These are phyloP conservation scores for Drosophila melanocephala DNA, from an alignment of 2,888 invertebrate species.

Conservation along the genomic window DNA sequence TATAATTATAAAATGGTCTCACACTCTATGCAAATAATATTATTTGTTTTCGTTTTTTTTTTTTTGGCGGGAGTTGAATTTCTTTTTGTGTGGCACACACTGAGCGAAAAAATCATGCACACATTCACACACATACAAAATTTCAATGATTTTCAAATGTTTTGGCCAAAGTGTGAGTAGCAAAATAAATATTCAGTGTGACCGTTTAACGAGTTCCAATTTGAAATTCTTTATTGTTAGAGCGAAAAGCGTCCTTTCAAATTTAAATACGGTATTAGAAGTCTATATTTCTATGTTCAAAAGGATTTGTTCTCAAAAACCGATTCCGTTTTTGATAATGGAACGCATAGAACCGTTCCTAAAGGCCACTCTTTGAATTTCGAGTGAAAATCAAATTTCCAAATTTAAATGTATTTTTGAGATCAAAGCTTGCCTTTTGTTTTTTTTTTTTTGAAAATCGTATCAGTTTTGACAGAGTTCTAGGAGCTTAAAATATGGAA, in stretches of 20 bases:
- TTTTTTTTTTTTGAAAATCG: neutral
- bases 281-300: neutral
- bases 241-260: neutral
- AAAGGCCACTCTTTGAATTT: neutral
- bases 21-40: neutral
- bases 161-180: constrained; percentile 1
- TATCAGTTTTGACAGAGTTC: neutral
- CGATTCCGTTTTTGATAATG: neutral
- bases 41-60: neutral
- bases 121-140: constrained; percentile 1
- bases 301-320: neutral
- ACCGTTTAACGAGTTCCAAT: constrained; percentile 11
- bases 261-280: neutral
- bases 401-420: neutral
- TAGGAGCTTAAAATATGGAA: neutral
- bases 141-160: neutral
- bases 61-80: constrained; percentile 1
- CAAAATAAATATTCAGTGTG: constrained; percentile 28
- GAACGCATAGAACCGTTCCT: neutral
- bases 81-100: neutral
- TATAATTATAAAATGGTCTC: neutral
- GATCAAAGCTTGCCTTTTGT: neutral
- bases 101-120: neutral
- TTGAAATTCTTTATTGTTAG: neutral
- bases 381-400: neutral